Base-by-base conservation (phyloP, 2,113 vertebrate species). In the Ammodramus savannarum region DNA sequence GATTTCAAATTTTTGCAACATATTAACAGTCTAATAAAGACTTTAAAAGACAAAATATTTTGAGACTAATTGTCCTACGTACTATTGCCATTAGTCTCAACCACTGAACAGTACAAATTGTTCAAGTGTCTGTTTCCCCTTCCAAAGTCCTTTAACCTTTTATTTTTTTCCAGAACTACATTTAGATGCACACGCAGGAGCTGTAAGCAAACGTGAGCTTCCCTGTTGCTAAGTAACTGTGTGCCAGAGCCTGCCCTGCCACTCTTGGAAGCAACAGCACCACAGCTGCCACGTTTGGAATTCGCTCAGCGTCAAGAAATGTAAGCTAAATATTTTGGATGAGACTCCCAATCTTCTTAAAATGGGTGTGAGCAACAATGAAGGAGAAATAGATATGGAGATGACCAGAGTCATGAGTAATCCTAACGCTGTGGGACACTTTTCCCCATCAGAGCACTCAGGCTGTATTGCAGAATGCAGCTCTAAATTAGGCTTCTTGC, bases 141-240 rank as follows among this genome's bases (percentile, higher is more conserved):
- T 95, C 77, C 90, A 71, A 78, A 93, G 75, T 96, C 93, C 95
- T 96, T 87, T 93, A 94, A 95, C 91, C 84, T 89, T 93, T 79
- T 68, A 8, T 55, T 55, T 88, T 86, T 82, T 76, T 54, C 73
- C 73, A 29, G 74, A 49, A 91, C 96, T 43, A 67, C 97, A 97
- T 97, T 97, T 98, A 97, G 97, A 95, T 94, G 95, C 96, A 96
- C 73, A 90, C 48, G 4, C 93, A 95, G 38, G 85, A 95, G 94
- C 93, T 49, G 21, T 86, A 85, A 19, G 15, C 85, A 97, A 97
- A 96, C 29, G 80, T 84, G 83, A 87, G 95, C 93, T 95, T 87
- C 92, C 65, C 84, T 91, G 97, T 95, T 97, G 96, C 97, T 93
- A 96, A 97, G 97, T 54, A 92, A 97, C 98, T 27, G 46, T 43